Evolutionary conservation across 2,888 invertebrate genomes (phyloP).

Genomic region (Euplagia quadripunctaria): DNA sequence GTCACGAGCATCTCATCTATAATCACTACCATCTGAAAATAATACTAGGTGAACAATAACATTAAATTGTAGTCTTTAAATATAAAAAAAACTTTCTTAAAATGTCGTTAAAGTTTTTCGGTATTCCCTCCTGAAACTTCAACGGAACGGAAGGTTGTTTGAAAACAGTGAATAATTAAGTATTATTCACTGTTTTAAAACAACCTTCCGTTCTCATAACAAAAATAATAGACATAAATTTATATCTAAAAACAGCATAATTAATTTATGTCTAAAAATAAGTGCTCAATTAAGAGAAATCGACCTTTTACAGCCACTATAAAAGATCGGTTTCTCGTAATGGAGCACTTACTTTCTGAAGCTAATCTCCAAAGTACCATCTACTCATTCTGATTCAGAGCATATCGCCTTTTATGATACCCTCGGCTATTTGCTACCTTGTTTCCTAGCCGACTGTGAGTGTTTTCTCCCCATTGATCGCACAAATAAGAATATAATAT

Average conservation of each 20-base stretch:
- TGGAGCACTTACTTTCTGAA: slow-evolving; percentile 3
- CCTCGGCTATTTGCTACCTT: slow-evolving; percentile 4
- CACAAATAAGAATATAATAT: background rate
- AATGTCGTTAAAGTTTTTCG: no score
- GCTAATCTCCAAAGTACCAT: slow-evolving; percentile 5
- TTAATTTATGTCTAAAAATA: slow-evolving; percentile 6
- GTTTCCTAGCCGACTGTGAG: background rate
- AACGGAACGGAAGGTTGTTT: no score
- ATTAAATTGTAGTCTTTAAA: no score
- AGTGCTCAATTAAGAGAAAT: background rate
- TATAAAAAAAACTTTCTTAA: no score
- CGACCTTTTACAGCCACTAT: background rate
- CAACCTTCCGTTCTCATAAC: background rate
- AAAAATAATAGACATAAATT: background rate
- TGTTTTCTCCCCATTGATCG: background rate
- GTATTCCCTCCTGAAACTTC: no score
- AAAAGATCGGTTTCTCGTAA: background rate
- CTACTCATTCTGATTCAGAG: slow-evolving; percentile 4
- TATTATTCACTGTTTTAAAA: no score
- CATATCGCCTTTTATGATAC: background rate
- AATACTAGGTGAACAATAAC: no score
- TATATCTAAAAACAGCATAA: background rate
- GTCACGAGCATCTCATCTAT: no score
- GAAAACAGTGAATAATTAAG: no score
- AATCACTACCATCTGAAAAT: no score